A percentile compares a stretch with the other conserved stretches of the same genome.
Evolutionary conservation across 2,113 vertebrate species (phyloP).

Genomic region (Dromiciops gliroides): DNA sequence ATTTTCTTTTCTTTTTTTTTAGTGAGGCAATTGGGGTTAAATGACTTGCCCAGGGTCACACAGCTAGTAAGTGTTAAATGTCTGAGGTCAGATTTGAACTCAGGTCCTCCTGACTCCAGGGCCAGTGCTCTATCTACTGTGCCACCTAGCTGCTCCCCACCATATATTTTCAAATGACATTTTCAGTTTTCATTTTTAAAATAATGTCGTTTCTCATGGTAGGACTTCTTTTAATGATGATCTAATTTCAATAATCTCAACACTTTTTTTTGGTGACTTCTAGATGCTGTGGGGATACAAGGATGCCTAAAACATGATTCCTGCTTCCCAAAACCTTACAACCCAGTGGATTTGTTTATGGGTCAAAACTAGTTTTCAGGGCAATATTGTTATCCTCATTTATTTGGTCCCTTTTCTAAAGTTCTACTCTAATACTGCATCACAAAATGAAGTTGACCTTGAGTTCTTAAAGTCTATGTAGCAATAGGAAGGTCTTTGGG

Average conservation of each 20-base stretch:
- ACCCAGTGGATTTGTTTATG: not conserved
- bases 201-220: not conserved
- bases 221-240: too few relatives aligned
- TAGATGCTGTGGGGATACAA: not conserved
- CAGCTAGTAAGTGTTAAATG: too few relatives aligned
- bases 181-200: not conserved
- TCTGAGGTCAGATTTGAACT: too few relatives aligned
- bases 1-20: too few relatives aligned
- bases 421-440: not conserved
- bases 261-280: not conserved
- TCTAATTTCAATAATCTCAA: not conserved
- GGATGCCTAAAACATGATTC: not conserved
- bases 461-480: not conserved
- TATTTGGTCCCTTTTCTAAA: not conserved
- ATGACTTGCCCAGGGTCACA: too few relatives aligned
- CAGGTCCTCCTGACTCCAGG: too few relatives aligned
- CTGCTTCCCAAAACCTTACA: not conserved
- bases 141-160: too few relatives aligned
- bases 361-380: not conserved
- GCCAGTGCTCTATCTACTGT: too few relatives aligned
- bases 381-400: not conserved
- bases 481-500: not conserved
- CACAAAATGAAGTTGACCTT: not conserved
- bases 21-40: too few relatives aligned
- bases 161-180: too few relatives aligned